Evolutionary conservation across 2,888 invertebrate species (phyloP), one percentile per base, ranked within the genome.

Genomic region (Rhingia campestris): DNA sequence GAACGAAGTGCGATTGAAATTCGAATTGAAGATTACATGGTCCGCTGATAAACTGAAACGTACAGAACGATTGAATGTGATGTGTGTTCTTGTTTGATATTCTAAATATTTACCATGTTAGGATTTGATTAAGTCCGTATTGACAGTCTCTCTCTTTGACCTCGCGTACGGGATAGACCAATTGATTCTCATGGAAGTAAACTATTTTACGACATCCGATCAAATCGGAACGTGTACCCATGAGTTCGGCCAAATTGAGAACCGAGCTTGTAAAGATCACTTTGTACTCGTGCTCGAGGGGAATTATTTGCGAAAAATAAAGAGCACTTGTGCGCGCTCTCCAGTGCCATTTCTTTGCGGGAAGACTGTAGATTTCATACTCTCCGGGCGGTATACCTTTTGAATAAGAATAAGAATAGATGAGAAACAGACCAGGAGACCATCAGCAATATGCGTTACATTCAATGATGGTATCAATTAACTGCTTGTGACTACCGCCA

Each of bases 321-420:
- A 96, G 90, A 0, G 95, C 94, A 22, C 94, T 93, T 12, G 94
- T 94, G 58, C 95, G 90, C 0, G 95, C 95, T 72, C 94, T 91
- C 96, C 95, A 96, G 87, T 95, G 95, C 95, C 95, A 96, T 89
- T 96, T 96, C 88, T 95, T 95, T 6, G 94, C 94, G 1, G 94
- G 92, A 88, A 95, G 90, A 51, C 93, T 93, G 35, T 93, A 91
- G 7, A 94, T 88, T 81, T 92, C 91, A 87, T 91, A 92, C 66
- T 91, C 89, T 6, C 86, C 86, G 2, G 87, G 86, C 77, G 88
- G 89, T 12, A 92, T 86, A 85, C 90, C 92, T 92, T 59, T 66
- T 41, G 51, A 22, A 67, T 70, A 33, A 30, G 35, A 37, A 61
- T 22, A 64, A 58, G 43, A 30, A 56, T 58, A 43, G 51, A 73